Base-by-base conservation (phyloP, 2,888 invertebrate genomes). In the Agrochola circellaris region DNA sequence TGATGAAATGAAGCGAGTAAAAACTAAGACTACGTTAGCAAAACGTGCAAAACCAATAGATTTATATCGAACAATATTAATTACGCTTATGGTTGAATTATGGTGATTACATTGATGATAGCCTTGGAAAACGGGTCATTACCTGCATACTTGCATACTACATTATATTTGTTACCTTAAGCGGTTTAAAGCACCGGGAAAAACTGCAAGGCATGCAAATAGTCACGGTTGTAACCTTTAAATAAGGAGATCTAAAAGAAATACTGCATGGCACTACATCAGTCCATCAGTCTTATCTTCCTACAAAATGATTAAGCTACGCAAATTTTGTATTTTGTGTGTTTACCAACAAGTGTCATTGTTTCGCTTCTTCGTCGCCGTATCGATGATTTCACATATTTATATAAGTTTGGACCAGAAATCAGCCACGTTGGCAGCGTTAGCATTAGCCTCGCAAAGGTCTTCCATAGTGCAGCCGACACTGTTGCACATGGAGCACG, bases 31-130 rank as follows among this genome's bases (percentile, higher is more conserved):
- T 60, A 38, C 72, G 48, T 66, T 51, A 72, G 72, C 75, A 80
- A 81, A 77, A 80, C 64, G 71, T 66, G 64, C 70, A 84, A 79
- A 76, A 86, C 75, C 66, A 45, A 77, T 81, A 86, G 81, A 86
- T 86, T 81, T 77, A 76, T 84, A 86, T 84, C 86, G 72, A 23
- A 45, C 71, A 34, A 85, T 86, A 86, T 86, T 82, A 79, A 84
- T 84, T 84, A 82, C 77, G 77, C 58, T 81, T 77, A 86, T 86
- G 69, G 75, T 48, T 75, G 77, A 86, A 83, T 86, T 86, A 86
- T 86, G 84, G 66, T 79, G 77, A 81, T 78, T 75, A 73, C 51
- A 30, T 68, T 58, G 30, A 72, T 73, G 86, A 86, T 83, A 86
- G 83, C 83, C 77, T 77, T 77, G 58, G 71, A 79, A 15, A 75